phyloP scores from a whole-genome alignment of 2,797 vertebrate genomes.

The Catostomus latipinnis region DNA sequence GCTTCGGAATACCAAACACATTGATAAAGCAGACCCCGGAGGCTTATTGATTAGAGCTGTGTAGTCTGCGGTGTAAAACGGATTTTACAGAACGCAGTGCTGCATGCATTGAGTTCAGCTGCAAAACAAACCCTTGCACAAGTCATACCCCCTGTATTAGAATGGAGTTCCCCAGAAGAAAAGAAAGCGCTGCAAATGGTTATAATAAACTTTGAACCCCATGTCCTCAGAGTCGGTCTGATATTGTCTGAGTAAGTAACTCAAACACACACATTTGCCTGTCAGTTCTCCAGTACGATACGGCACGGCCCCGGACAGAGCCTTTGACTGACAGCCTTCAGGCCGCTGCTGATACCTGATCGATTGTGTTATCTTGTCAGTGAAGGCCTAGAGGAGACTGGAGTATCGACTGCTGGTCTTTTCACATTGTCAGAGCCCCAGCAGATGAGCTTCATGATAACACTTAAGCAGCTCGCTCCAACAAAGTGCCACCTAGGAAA shows the following conservation, averaged over 20 bases:
- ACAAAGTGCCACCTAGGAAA: background rate
- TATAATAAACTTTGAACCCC: conserved; percentile 8
- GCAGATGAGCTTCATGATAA: conserved; percentile 59
- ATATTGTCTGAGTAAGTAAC: background rate
- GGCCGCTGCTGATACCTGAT: conserved; percentile 51
- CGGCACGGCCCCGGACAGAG: background rate
- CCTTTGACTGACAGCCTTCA: conserved; percentile 45
- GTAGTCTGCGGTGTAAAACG: conserved; percentile 48
- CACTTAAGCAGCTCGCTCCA: conserved; percentile 27
- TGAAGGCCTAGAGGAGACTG: conserved; percentile 46
- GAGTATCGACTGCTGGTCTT: conserved; percentile 30
- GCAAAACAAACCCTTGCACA: conserved; percentile 26
- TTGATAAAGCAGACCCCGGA: conserved; percentile 58
- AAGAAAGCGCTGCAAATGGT: background rate
- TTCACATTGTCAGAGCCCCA: conserved; percentile 45
- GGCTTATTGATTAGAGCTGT: conserved; percentile 56
- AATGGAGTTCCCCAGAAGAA: conserved; percentile 38
- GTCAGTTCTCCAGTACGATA: background rate
- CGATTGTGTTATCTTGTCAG: conserved; percentile 63
- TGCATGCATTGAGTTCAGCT: conserved; percentile 13
- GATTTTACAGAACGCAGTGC: conserved; percentile 38
- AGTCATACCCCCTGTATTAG: conserved; percentile 24
- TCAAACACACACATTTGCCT: background rate
- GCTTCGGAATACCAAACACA: conserved; percentile 53
- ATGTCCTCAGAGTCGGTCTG: background rate